phyloP scores from a whole-genome alignment of 2,113 vertebrate species.

The Ornithorhynchus anatinus region DNA sequence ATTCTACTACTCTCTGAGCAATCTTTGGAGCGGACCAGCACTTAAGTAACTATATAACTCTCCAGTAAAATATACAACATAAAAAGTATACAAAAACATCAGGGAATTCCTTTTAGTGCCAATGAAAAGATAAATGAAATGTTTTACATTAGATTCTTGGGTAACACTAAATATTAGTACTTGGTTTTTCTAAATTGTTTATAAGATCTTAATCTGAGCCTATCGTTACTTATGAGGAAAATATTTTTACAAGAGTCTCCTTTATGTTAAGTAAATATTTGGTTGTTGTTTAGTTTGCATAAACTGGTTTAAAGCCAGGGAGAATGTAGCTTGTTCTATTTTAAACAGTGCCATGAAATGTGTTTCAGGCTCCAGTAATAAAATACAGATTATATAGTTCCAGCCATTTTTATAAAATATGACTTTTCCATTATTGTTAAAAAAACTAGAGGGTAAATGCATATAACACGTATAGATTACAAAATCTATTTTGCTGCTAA shows the following conservation, averaged over 20 bases:
- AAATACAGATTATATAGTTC: background rate
- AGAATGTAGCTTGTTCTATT: background rate
- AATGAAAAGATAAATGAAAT: no score
- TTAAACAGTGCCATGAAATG: background rate
- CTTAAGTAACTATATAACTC: no score
- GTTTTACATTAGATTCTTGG: no score
- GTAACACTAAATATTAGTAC: background rate
- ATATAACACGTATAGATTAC: no score
- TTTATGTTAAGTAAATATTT: background rate
- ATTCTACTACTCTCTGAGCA: no score
- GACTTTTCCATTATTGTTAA: no score
- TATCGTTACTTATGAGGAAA: background rate
- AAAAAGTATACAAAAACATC: no score
- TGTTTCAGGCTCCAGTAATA: background rate
- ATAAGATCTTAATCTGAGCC: fast-evolving
- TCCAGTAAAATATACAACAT: no score
- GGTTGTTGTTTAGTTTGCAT: background rate
- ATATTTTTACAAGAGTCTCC: background rate
- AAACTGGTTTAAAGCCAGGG: background rate
- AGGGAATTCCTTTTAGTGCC: no score
- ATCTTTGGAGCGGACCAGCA: no score
- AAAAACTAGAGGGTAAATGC: no score
- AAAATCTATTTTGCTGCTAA: no score
- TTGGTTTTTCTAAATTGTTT: background rate
- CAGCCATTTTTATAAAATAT: background rate